Evolutionary conservation across 2,888 invertebrate genomes (phyloP), one percentile per base, ranked within the genome.

Genomic region (Caenorhabditis imperialis): DNA sequence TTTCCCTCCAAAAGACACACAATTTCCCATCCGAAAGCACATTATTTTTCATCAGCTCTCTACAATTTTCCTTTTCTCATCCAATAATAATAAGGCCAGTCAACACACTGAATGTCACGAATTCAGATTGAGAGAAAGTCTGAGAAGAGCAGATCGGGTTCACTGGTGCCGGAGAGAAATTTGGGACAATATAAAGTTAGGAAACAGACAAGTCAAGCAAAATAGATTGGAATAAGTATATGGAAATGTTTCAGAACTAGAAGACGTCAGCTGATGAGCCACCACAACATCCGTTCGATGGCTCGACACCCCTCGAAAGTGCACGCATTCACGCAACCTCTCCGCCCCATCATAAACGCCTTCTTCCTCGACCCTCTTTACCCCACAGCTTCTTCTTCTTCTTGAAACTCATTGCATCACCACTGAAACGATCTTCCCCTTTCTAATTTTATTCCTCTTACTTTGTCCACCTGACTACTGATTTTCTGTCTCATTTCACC

Each of bases 221-320:
- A n/a, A n/a, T n/a, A n/a, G n/a, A n/a, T n/a, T n/a, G n/a, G n/a
- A n/a, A n/a, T n/a, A n/a, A n/a, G n/a, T n/a, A n/a, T n/a, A n/a
- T n/a, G n/a, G n/a, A n/a, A n/a, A n/a, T 51, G 33, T 71, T 71
- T 8, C 71, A 71, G 71, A 63, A 25, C 40, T 71, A 62, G 40
- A 45, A 62, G 71, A 1, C 62, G 62, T 1, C 23, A 51, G 14
- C 57, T 71, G 4, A 20, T 62, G 22, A 20, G 38, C 3, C 54
- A 44, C 12, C 30, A 30, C 12, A 27, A 57, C 8, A 18, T 25
- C 1, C 71, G 62, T 14, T 57, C 35, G 5, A 30, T 63, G 0
- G 50, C 62, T 30, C 71, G 62, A n/a, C 51, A 58, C n/a, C 71
- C 71, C 5, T 38, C 38, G 44, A 45, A 38, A 23, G 18, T 27